Conservation (phyloP, 2,797 vertebrate genomes). For the Gadopsis marmoratus region DNA sequence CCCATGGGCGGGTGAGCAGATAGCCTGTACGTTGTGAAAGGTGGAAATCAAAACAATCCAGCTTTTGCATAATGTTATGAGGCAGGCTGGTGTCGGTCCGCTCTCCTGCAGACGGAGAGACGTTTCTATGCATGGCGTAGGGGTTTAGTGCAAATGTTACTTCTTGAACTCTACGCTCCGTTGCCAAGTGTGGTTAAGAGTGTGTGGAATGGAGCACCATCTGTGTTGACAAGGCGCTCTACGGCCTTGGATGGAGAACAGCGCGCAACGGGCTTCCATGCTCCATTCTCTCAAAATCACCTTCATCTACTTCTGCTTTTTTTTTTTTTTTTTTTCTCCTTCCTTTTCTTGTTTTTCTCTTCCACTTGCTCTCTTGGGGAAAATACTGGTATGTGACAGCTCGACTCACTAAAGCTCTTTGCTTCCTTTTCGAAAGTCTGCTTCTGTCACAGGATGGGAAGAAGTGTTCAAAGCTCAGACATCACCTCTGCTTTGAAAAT, state of each 20-base stretch:
- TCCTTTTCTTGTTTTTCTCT: not conserved
- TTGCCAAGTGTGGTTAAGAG: constrained; percentile 65
- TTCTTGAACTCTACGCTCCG: constrained; percentile 53
- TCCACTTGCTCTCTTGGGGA: constrained; percentile 14
- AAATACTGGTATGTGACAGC: constrained; percentile 37
- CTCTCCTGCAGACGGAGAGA: constrained; percentile 43
- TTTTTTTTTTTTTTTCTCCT: not conserved
- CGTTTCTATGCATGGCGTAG: constrained; percentile 62
- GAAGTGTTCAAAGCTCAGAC: constrained; percentile 51
- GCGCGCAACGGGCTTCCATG: constrained; percentile 34
- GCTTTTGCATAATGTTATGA: constrained; percentile 84
- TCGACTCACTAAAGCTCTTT: constrained; percentile 23
- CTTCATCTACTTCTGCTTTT: constrained; percentile 7
- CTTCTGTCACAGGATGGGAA: constrained; percentile 44
- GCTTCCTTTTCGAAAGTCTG: constrained; percentile 19
- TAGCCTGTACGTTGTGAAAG: constrained; percentile 26
- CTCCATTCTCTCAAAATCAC: constrained; percentile 47
- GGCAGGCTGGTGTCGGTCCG: constrained; percentile 79
- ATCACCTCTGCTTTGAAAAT: constrained; percentile 76
- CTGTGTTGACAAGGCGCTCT: constrained; percentile 62
- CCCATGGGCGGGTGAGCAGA: constrained; percentile 5
- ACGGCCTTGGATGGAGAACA: constrained; percentile 53
- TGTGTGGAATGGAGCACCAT: constrained; percentile 66
- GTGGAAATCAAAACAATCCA: constrained; percentile 56
- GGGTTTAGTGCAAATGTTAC: constrained; percentile 83